A percentile compares a stretch with the other conserved stretches of the same genome.
These are phyloP conservation scores for Hypsibius dujardini DNA, from an alignment of 1,140 invertebrate genomes.

Conservation along the genomic window DNA sequence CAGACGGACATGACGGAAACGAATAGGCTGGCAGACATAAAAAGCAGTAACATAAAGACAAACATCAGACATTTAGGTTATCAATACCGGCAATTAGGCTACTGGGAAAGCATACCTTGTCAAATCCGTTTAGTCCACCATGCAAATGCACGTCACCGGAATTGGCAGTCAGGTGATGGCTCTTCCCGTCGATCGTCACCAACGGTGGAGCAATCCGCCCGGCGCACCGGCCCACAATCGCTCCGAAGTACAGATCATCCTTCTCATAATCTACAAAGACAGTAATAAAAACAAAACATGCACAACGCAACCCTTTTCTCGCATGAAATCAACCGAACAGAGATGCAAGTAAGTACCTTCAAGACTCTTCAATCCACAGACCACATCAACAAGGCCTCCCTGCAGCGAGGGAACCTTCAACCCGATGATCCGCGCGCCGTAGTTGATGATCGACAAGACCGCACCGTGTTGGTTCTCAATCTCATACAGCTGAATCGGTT, in stretches of 20 bases:
- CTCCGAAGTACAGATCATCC: conserved; percentile 52
- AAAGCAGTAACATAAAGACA: too few species aligned
- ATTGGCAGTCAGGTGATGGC: conserved; percentile 55
- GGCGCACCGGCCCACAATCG: conserved; percentile 65
- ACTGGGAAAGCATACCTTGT: conserved; percentile 44
- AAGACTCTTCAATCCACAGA: conserved; percentile 56
- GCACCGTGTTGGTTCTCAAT: conserved; percentile 8
- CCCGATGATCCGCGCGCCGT: conserved; percentile 58
- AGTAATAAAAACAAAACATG: conserved; percentile 19
- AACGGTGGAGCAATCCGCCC: conserved; percentile 56
- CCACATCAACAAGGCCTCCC: conserved; percentile 48
- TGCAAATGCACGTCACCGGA: conserved; percentile 56
- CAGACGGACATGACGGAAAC: too few species aligned
- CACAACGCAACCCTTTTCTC: conserved; percentile 4
- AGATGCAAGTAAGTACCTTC: conserved; percentile 34
- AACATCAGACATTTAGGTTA: too few species aligned
- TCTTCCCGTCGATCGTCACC: conserved; percentile 48
- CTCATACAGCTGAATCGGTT: neutral
- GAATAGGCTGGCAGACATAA: too few species aligned
- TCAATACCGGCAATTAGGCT: neutral
- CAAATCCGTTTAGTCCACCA: conserved; percentile 67
- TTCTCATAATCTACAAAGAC: conserved; percentile 30
- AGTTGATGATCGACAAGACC: conserved; percentile 41
- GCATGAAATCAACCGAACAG: conserved; percentile 17
- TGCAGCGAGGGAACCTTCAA: conserved; percentile 51